These are phyloP conservation scores for Anaspis maculata DNA, from an alignment of 2,888 invertebrate genomes.

Conservation along the genomic window DNA sequence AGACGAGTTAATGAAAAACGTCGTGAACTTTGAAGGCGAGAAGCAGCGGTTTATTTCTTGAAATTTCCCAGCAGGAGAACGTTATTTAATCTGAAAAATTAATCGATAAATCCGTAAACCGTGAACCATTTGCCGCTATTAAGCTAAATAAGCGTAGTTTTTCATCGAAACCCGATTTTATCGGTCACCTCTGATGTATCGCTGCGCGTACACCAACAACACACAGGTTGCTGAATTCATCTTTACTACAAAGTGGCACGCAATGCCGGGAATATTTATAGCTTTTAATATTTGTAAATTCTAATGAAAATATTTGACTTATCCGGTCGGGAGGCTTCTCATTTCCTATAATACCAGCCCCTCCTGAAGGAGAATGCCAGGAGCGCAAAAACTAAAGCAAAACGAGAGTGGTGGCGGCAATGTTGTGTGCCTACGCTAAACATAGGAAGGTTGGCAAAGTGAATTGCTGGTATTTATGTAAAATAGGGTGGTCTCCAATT, in stretches of 20 bases:
- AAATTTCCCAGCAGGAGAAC: conserved; percentile 4
- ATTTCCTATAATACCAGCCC: neutral
- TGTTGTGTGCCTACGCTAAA: too few relatives aligned
- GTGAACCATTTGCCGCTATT: conserved; percentile 6
- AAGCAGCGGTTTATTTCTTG: too few relatives aligned
- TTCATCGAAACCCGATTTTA: conserved; percentile 7
- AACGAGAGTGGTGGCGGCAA: too few relatives aligned
- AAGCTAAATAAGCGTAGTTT: conserved; percentile 10
- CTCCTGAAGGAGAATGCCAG: too few relatives aligned
- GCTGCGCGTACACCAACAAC: conserved; percentile 1
- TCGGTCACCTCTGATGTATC: conserved; percentile 3
- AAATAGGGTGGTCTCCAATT: too few relatives aligned
- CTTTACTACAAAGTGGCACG: conserved; percentile 5
- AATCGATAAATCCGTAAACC: conserved; percentile 10
- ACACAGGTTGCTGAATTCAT: neutral
- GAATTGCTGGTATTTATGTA: too few relatives aligned
- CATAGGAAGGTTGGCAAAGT: too few relatives aligned
- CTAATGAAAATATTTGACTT: conserved; percentile 9
- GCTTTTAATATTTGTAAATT: conserved; percentile 10
- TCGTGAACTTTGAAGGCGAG: too few relatives aligned
- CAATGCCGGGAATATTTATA: conserved; percentile 11
- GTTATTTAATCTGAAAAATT: conserved; percentile 10
- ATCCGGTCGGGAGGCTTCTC: conserved; percentile 1
- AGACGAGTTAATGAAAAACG: conserved; percentile 13
- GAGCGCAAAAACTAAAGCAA: too few relatives aligned